Conservation (phyloP, 2,888 invertebrate species). For the Subacronicta megacephala region DNA sequence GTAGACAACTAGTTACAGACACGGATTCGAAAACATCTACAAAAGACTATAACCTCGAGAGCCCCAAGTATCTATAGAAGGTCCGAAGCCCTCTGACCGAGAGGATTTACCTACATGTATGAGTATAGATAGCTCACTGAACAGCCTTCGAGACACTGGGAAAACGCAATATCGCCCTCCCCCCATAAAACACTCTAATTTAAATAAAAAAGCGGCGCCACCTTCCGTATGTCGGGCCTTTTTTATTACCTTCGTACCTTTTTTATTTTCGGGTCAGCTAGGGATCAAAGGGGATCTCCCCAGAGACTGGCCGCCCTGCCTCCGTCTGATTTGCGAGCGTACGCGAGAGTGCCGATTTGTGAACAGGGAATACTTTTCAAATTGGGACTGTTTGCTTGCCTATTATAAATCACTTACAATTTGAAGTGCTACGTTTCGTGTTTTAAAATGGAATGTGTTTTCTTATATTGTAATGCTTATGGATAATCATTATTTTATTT, state of each 20-base stretch:
- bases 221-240: conserved; percentile 89
- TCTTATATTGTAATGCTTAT: conserved; percentile 44
- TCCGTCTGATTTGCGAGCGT: conserved; percentile 87
- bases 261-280: conserved; percentile 90
- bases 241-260: conserved; percentile 88
- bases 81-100: conserved; percentile 72
- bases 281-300: conserved; percentile 89
- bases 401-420: conserved; percentile 87
- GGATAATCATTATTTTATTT: not conserved
- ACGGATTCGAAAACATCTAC: conserved; percentile 61
- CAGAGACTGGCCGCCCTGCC: conserved; percentile 75
- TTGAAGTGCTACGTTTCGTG: conserved; percentile 69
- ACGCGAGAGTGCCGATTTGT: conserved; percentile 86
- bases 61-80: conserved; percentile 72
- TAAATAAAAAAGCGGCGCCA: conserved; percentile 90
- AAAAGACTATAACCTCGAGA: conserved; percentile 72
- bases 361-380: conserved; percentile 86
- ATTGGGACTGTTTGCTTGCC: conserved; percentile 85
- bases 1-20: conserved; percentile 45
- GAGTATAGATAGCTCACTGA: conserved; percentile 79
- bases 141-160: conserved; percentile 84
- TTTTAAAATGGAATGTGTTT: conserved; percentile 68
- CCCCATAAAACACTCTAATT: conserved; percentile 90
- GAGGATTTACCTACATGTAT: conserved; percentile 75
- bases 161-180: conserved; percentile 88